A percentile compares a stretch with the other conserved stretches of the same genome.
phyloP scores from a whole-genome alignment of 2,888 invertebrate species.

The Brassicogethes aeneus region DNA sequence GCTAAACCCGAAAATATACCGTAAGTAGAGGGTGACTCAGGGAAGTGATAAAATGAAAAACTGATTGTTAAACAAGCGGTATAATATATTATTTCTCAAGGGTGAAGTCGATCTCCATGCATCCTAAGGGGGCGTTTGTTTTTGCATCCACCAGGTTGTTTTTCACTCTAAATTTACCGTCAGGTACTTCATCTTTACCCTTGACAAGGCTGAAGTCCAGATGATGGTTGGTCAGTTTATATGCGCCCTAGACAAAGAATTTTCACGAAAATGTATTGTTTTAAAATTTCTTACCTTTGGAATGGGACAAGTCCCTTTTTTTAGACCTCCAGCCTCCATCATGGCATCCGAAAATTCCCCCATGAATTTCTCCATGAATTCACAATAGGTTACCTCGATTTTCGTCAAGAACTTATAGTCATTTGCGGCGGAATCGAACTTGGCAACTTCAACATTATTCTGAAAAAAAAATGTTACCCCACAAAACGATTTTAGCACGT shows the following conservation, averaged over 20 bases:
- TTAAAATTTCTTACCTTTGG: constrained; percentile 15
- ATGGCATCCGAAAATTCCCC: constrained; percentile 21
- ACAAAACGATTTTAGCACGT: background rate
- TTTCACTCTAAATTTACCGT: constrained; percentile 16
- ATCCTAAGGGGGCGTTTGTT: constrained; percentile 17
- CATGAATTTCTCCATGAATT: constrained; percentile 15
- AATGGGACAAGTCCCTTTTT: constrained; percentile 18
- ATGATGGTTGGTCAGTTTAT: constrained; percentile 17
- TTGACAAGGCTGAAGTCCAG: constrained; percentile 20
- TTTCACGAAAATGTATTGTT: background rate
- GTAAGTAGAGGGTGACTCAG: constrained; percentile 33
- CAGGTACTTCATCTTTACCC: constrained; percentile 17
- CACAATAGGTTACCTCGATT: constrained; percentile 16
- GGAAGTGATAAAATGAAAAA: constrained; percentile 8
- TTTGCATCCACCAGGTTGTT: constrained; percentile 13
- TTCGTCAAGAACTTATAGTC: constrained; percentile 17
- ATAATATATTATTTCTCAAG: constrained; percentile 10
- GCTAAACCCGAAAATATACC: constrained; percentile 39
- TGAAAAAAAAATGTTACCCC: constrained; percentile 7
- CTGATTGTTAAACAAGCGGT: no score
- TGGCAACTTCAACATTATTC: constrained; percentile 14
- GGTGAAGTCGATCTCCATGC: constrained; percentile 15
- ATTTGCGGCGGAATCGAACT: constrained; percentile 16
- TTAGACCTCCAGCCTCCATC: constrained; percentile 20
- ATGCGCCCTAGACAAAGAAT: constrained; percentile 20